Conservation (phyloP, 1,140 invertebrate species). For the Aphaenogaster floridana region DNA sequence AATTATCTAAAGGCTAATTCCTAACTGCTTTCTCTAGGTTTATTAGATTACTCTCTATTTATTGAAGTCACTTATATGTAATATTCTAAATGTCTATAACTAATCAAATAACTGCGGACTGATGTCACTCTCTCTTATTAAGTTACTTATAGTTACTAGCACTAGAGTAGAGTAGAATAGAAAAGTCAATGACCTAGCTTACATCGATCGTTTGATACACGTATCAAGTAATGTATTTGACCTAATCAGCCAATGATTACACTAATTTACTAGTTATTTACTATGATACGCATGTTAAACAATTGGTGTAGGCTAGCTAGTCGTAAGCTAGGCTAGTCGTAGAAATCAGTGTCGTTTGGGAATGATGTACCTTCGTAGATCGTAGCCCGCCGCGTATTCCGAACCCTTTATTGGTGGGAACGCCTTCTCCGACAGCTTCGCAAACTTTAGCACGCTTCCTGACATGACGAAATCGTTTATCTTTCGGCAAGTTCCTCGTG, state of each 20-base stretch:
- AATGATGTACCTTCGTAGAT: conserved; percentile 91
- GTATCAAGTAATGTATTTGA: no score
- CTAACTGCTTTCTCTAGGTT: no score
- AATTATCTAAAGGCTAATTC: background rate
- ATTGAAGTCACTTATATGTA: background rate
- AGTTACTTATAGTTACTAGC: background rate
- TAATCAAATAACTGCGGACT: background rate
- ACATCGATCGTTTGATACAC: no score
- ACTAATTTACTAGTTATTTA: no score
- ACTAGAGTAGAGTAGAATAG: background rate
- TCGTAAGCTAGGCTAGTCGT: no score
- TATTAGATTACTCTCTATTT: background rate
- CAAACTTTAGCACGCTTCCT: conserved; percentile 89
- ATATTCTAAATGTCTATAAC: background rate
- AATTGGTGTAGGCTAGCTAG: no score
- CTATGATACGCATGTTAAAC: no score
- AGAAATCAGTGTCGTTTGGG: background rate
- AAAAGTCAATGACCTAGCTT: background rate
- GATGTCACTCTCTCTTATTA: background rate
- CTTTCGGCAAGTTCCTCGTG: background rate
- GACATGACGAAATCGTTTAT: conserved; percentile 49
- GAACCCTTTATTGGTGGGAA: conserved; percentile 94
- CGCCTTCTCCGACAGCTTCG: conserved; percentile 93
- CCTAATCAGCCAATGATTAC: no score
- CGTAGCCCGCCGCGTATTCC: conserved; percentile 94